Conservation (phyloP, 2,888 invertebrate genomes). For the Glaucopsyche alexis region DNA sequence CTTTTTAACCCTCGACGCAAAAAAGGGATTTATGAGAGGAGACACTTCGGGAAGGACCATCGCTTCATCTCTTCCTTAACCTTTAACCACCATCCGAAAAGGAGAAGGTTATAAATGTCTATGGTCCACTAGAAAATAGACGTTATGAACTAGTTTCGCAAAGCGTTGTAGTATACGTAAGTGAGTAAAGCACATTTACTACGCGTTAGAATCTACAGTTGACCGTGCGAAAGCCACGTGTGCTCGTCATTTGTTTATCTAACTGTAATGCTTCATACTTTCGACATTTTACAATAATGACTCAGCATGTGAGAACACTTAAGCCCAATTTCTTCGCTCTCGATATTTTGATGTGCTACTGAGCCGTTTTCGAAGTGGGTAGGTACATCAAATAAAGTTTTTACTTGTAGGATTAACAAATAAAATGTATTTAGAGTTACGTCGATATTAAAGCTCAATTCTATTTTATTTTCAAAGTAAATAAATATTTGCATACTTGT, state of each 20-base stretch:
- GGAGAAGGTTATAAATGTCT: not conserved
- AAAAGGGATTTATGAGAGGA: too few species aligned
- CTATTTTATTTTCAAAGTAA: too few species aligned
- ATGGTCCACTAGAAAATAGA: not conserved
- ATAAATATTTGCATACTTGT: too few species aligned
- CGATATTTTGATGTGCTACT: conserved; percentile 29
- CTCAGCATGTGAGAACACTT: conserved; percentile 38
- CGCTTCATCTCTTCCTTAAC: too few species aligned
- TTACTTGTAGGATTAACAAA: not conserved
- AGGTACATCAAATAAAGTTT: conserved; percentile 3
- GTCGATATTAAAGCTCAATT: too few species aligned
- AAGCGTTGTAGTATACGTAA: not conserved
- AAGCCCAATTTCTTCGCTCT: conserved; percentile 36
- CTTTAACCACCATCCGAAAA: too few species aligned
- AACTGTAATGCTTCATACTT: conserved; percentile 37
- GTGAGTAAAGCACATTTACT: not conserved
- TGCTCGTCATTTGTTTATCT: conserved; percentile 34
- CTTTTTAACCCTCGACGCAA: too few species aligned
- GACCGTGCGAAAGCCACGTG: conserved; percentile 24
- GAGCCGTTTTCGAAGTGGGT: not conserved
- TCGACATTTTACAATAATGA: conserved; percentile 33
- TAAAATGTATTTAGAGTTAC: not conserved
- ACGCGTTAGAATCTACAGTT: conserved; percentile 11
- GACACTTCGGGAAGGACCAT: too few species aligned
- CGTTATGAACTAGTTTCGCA: not conserved